These are phyloP conservation scores for Drosophila macrospina DNA, from an alignment of 2,888 invertebrate species.

Conservation along the genomic window DNA sequence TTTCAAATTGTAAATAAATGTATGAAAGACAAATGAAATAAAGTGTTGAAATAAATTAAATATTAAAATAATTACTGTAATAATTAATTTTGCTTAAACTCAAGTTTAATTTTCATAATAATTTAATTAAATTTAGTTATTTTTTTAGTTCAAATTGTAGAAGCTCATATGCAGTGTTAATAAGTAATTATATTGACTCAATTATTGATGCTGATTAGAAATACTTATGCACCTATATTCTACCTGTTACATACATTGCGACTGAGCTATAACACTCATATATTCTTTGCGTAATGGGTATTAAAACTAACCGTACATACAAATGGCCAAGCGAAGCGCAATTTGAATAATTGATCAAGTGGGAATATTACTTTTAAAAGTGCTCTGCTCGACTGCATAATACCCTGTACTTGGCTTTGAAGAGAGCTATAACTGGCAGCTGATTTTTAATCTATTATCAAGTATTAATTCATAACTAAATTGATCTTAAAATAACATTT, in stretches of 20 bases:
- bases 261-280: not conserved
- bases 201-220: no score
- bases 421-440: no score
- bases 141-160: no score
- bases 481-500: no score
- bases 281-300: not conserved
- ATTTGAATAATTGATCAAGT: slow-evolving; percentile 47
- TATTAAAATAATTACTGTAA: no score
- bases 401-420: not conserved
- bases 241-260: not conserved
- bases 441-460: no score
- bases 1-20: not conserved
- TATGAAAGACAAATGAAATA: not conserved
- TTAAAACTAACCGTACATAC: slow-evolving; percentile 45
- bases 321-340: slow-evolving; percentile 51
- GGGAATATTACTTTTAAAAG: slow-evolving; percentile 3
- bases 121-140: no score
- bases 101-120: no score
- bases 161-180: no score
- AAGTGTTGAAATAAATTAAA: not conserved
- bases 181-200: no score
- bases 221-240: not conserved
- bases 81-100: no score
- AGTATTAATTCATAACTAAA: no score
- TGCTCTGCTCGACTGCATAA: not conserved